These are phyloP conservation scores for Tinamus guttatus DNA, from an alignment of 2,113 vertebrate genomes.

Conservation along the genomic window DNA sequence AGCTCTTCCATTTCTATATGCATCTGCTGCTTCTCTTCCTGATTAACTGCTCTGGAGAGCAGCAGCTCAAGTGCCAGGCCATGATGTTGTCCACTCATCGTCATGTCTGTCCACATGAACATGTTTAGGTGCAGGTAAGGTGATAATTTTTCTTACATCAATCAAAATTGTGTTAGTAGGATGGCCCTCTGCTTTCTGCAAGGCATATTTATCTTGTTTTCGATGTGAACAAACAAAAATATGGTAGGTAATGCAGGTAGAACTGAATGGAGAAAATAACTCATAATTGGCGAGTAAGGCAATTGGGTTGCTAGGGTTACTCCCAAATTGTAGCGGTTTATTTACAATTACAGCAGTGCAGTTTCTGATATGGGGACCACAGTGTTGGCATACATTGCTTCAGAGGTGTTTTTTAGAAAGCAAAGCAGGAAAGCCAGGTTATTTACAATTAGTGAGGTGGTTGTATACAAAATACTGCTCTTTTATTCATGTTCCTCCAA, in stretches of 20 bases:
- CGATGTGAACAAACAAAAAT: not conserved
- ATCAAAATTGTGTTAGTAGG: not conserved
- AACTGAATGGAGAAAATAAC: not conserved
- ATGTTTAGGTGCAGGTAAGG: slow-evolving; percentile 19
- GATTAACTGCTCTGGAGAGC: slow-evolving; percentile 32
- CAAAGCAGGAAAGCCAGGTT: not conserved
- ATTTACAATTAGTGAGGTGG: not conserved
- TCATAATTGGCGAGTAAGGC: not conserved
- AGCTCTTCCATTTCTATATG: not conserved
- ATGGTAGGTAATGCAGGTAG: not conserved
- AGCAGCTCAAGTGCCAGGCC: not conserved
- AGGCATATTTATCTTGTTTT: not conserved
- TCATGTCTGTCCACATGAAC: not conserved
- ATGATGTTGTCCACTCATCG: not conserved
- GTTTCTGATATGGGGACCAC: not conserved
- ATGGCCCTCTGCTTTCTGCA: slow-evolving; percentile 12
- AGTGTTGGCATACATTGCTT: rapidly evolving
- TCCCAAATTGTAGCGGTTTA: not conserved
- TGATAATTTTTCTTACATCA: slow-evolving; percentile 23
- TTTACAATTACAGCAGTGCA: not conserved
- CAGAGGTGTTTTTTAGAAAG: not conserved
- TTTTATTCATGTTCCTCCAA: not conserved
- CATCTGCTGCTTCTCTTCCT: not conserved
- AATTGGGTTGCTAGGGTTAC: not conserved
- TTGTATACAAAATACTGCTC: rapidly evolving